A percentile compares a stretch with the other conserved stretches of the same genome.
Evolutionary conservation across 2,113 vertebrate genomes (phyloP).

Genomic region (Australoheros scitulus): DNA sequence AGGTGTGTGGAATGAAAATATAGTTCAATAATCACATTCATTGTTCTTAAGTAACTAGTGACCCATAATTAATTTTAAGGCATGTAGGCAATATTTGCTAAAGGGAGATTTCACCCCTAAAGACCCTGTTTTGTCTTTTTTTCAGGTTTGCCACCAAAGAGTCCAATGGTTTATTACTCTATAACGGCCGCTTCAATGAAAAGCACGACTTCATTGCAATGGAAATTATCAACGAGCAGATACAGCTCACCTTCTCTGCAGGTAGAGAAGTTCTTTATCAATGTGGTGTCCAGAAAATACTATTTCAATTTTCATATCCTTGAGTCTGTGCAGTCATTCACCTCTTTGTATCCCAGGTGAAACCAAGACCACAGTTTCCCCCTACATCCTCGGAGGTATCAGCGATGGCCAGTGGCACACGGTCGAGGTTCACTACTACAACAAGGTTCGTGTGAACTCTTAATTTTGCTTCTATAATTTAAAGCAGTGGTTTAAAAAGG

Average conservation of each 20-base stretch:
- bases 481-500: neutral
- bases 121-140: neutral
- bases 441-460: constrained; percentile 79
- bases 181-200: constrained; percentile 96
- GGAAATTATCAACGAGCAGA: constrained; percentile 91
- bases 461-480: neutral
- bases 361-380: constrained; percentile 88
- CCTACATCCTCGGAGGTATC: constrained; percentile 86
- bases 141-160: constrained; percentile 92
- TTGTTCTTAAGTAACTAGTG: neutral
- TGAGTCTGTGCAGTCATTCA: neutral
- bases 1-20: neutral
- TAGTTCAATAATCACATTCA: neutral
- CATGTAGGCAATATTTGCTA: neutral
- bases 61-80: neutral
- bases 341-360: constrained; percentile 81
- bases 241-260: constrained; percentile 96
- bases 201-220: constrained; percentile 95
- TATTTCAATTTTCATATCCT: neutral
- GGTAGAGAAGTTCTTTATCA: constrained; percentile 70
- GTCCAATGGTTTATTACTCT: constrained; percentile 87
- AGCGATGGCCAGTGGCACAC: constrained; percentile 94
- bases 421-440: constrained; percentile 91
- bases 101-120: neutral
- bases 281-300: neutral